phyloP scores from a whole-genome alignment of 2,113 vertebrate species.

The Paradisaea rubra region DNA sequence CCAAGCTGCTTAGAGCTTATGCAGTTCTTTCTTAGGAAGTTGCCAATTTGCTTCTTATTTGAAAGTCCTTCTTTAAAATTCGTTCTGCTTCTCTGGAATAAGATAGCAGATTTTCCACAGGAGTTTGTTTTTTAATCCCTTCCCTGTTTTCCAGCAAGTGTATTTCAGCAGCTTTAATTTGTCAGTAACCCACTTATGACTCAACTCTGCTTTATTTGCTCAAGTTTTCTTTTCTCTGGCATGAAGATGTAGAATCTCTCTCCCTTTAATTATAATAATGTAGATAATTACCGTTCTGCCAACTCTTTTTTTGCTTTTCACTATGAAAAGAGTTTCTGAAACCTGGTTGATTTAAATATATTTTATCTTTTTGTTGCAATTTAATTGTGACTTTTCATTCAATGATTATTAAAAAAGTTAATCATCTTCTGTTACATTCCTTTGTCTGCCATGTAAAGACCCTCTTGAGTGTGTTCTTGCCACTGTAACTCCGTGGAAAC shows the following conservation, averaged over 20 bases:
- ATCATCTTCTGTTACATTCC: neutral
- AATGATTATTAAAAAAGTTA: neutral
- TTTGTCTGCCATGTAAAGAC: neutral
- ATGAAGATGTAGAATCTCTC: neutral
- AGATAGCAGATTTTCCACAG: conserved; percentile 50
- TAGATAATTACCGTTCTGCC: conserved; percentile 10
- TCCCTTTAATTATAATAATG: conserved; percentile 2
- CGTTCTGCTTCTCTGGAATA: conserved; percentile 34
- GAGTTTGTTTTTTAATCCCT: conserved; percentile 38
- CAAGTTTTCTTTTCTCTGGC: neutral
- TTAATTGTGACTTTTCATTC: neutral
- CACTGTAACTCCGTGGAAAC: neutral
- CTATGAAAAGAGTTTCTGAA: neutral
- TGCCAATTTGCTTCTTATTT: conserved; percentile 48
- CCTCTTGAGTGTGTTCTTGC: neutral
- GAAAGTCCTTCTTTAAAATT: conserved; percentile 36
- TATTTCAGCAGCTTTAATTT: conserved; percentile 41
- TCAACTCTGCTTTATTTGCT: conserved; percentile 11
- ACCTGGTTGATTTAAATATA: neutral
- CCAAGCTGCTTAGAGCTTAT: conserved; percentile 34
- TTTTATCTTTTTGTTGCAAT: neutral
- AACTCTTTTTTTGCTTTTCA: neutral
- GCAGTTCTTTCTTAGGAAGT: conserved; percentile 19
- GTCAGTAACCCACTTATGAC: conserved; percentile 7
- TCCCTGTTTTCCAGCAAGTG: neutral